Base-by-base conservation (phyloP, 1,140 invertebrate species). In the Listronotus bonariensis region DNA sequence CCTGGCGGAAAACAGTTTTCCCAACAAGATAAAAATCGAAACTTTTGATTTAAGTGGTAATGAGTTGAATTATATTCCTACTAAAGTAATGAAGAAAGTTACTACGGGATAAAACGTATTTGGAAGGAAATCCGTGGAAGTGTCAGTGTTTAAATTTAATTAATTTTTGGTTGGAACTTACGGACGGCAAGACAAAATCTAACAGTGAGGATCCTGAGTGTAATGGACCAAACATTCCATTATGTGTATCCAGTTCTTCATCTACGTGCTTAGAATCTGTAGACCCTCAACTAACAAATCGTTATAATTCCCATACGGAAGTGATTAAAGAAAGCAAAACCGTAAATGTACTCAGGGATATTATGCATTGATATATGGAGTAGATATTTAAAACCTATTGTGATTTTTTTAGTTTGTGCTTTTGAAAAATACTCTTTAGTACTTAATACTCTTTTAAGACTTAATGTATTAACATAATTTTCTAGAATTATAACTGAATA, bases 91-190 rank as follows among this genome's bases (percentile, higher is more conserved):
- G n/a, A 32, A 49, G 15, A n/a, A 49, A 49, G 15, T n/a, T 49
- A 11, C 5, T 6, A 4, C 5, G 5, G 9, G 26, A 20, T 11
- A 49, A 20, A 12, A 26, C 15, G 15, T 20, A 49, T 9, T 32
- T 49, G 15, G 17, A 49, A 20, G 46, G 46, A 7, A 49, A 49
- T 17, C 46, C 46, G 7, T 49, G 46, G 46, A 49, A 49, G 46
- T 49, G 46, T 20, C 46, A 20, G 46, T 49, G 46, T 17, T 49
- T 49, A 20, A 32, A 49, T 17, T 5, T 6, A 32, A 49, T 49
- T 20, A 49, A 49, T n/a, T 49, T 26, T n/a, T 49, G 46, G 46
- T n/a, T 49, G 15, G 41, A 42, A 5, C 14, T 42, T 42, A 42
- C 14, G 5, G 41, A 12, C 4, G 41, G 41, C 6, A 42, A n/a